Evolutionary conservation across 2,113 vertebrate genomes (phyloP).

Genomic region (Antechinus flavipes): DNA sequence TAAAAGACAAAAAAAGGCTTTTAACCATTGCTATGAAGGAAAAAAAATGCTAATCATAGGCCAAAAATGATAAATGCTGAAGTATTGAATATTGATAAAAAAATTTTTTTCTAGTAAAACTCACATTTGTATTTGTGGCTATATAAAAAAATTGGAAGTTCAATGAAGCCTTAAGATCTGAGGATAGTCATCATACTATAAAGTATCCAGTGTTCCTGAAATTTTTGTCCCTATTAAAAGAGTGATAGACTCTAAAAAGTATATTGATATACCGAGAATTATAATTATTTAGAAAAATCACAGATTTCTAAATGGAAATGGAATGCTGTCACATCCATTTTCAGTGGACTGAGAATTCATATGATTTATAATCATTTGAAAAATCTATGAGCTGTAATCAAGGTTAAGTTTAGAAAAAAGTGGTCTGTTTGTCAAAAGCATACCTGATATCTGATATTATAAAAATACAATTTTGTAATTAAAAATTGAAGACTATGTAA

Average conservation of each 20-base stretch:
- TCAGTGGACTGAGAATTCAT: background rate
- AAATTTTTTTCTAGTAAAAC: background rate
- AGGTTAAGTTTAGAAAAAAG: background rate
- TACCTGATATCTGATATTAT: background rate
- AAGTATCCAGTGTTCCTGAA: background rate
- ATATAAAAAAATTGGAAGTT: background rate
- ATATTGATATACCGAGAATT: background rate
- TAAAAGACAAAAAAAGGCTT: background rate
- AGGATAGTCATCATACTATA: background rate
- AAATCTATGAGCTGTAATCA: background rate
- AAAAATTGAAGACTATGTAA: background rate
- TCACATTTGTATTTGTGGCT: background rate
- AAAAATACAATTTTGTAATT: background rate
- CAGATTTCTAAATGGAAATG: background rate
- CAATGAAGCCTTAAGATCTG: too few relatives aligned
- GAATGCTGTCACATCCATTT: background rate
- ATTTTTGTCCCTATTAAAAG: background rate
- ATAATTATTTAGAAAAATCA: background rate
- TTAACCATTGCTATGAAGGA: background rate
- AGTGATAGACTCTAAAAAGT: background rate
- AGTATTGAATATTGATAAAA: background rate
- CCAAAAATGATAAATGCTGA: background rate
- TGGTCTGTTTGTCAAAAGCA: background rate
- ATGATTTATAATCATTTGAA: background rate
- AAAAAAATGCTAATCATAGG: background rate